phyloP scores from a whole-genome alignment of 2,888 invertebrate genomes.

The Scaptomyza parva region DNA sequence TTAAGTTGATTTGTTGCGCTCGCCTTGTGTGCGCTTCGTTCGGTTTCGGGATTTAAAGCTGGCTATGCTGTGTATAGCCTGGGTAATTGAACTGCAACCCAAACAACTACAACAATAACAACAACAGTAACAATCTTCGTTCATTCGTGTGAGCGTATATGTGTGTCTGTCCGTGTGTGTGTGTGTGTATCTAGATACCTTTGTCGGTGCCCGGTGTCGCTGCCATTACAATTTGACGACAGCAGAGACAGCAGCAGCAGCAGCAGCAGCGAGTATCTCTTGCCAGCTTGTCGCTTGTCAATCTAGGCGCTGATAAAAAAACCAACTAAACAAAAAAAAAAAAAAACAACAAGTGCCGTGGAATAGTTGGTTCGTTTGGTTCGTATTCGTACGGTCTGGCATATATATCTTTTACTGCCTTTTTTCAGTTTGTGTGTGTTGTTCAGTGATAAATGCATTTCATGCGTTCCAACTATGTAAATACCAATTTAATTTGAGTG shows the following conservation, averaged over 20 bases:
- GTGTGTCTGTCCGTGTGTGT: background rate
- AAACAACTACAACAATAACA: constrained; percentile 16
- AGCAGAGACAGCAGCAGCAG: constrained; percentile 3
- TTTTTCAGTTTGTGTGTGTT: constrained; percentile 25
- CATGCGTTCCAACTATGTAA: constrained; percentile 79
- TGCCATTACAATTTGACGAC: constrained; percentile 51
- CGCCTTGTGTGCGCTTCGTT: constrained; percentile 36
- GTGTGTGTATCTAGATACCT: constrained; percentile 78
- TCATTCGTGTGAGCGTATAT: constrained; percentile 24
- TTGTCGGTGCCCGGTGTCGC: constrained; percentile 57
- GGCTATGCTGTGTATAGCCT: constrained; percentile 14
- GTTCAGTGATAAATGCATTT: constrained; percentile 75
- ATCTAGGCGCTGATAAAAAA: constrained; percentile 77
- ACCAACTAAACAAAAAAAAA: constrained; percentile 51
- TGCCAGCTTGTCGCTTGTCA: constrained; percentile 66
- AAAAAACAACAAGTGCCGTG: constrained; percentile 64
- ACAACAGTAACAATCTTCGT: constrained; percentile 24
- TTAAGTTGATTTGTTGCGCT: constrained; percentile 69
- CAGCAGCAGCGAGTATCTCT: constrained; percentile 35
- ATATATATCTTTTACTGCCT: constrained; percentile 41
- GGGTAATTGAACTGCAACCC: constrained; percentile 61
- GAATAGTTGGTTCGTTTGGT: constrained; percentile 23
- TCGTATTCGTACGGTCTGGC: no score
- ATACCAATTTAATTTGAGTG: constrained; percentile 84
- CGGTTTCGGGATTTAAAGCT: constrained; percentile 32